Base-by-base conservation (phyloP, 1,140 invertebrate species). In the Linepithema humile region DNA sequence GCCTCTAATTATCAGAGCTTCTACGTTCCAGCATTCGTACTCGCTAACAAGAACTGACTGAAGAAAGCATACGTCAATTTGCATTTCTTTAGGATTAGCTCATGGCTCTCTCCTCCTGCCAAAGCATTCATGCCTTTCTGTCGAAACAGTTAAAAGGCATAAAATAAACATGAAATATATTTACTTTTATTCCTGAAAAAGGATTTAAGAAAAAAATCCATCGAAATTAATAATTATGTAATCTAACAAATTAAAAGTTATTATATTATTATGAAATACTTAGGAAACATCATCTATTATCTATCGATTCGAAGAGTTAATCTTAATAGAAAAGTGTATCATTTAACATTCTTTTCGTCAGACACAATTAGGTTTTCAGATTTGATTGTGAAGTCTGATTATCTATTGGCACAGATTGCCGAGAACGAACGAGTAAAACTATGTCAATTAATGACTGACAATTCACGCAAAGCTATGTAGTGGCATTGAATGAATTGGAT, bases 381-480 rank as follows among this genome's bases (percentile, higher is more conserved):
- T 55, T 53, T 32, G 23, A 55, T 80, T 2, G 35, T 40, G 6
- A 80, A 69, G 69, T 53, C 45, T 53, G 75, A 55, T 57, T 48
- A 57, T 62, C n/a, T 10, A 35, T 62, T 10, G 64, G 15, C 62
- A 0, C 40, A 32, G 35, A 67, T 78, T 78, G 45, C 15, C 35
- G 53, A 40, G 43, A 55, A 43, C 48, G 48, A 80, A 29, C 17
- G 1, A 29, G 23, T 70, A 45, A 26, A 15, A 53, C 0, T 17
- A 20, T 29, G 35, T 12, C 64, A 55, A 80, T 80, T 80, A 80
- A 80, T 38, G 64, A 57, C 75, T 29, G 64, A 70, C 75, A 55
- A 57, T 80, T 80, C 64, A 69, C 75, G 75, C 75, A 29, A 80
- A 32, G 64, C 64, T 69, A 78, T 78, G 35, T 80, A 55, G n/a